These are phyloP conservation scores for Limnephilus auricula DNA, from an alignment of 2,888 invertebrate species.

Conservation along the genomic window DNA sequence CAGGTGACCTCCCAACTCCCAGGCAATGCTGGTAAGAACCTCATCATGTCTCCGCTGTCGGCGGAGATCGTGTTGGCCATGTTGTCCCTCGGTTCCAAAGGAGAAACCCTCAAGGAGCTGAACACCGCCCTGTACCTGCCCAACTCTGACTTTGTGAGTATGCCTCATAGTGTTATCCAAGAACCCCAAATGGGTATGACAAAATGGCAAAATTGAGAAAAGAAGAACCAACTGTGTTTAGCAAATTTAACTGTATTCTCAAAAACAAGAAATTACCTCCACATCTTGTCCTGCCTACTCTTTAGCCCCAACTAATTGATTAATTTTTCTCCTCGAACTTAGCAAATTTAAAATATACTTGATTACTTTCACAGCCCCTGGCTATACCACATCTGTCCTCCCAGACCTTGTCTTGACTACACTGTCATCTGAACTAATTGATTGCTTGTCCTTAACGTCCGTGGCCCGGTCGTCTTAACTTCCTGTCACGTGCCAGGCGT, in stretches of 20 bases:
- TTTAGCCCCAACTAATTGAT: not conserved
- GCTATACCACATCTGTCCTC: not conserved
- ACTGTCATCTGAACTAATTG: not conserved
- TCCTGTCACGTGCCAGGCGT: no score
- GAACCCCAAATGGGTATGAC: not conserved
- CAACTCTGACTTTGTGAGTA: slow-evolving; percentile 70
- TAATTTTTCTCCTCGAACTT: not conserved
- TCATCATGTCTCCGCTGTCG: slow-evolving; percentile 76
- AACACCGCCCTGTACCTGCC: slow-evolving; percentile 71
- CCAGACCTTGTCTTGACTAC: not conserved
- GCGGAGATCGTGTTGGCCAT: slow-evolving; percentile 74
- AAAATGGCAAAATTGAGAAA: not conserved
- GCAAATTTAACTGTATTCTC: not conserved
- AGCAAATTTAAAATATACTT: not conserved
- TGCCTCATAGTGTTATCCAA: not conserved
- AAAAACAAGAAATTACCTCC: not conserved
- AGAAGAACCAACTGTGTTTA: not conserved
- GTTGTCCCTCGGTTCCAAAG: slow-evolving; percentile 71
- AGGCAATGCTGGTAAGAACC: slow-evolving; percentile 72
- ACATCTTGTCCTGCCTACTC: not conserved
- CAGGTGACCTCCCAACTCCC: slow-evolving; percentile 71
- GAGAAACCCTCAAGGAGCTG: slow-evolving; percentile 72
- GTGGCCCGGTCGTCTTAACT: no score
- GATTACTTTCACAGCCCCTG: not conserved
- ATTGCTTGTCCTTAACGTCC: not conserved